Evolutionary conservation across 2,797 vertebrate genomes (phyloP), one percentile per base, ranked within the genome.

Genomic region (Allochrocebus solatus): DNA sequence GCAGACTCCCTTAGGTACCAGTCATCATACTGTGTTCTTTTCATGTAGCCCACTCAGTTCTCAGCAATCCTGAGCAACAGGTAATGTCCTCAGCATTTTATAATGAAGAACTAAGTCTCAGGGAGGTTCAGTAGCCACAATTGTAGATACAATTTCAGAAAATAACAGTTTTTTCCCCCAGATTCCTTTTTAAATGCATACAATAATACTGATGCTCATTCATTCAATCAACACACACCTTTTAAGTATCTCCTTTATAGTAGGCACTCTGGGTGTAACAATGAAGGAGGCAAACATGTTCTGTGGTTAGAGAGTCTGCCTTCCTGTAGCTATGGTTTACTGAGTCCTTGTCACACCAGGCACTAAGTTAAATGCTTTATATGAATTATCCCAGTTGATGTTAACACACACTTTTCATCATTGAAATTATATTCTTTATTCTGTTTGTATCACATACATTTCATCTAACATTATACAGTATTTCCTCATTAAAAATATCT

Each of bases 161-260:
- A 21, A 90, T 74, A 7, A 33, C 2, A 61, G 39, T 36, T 39
- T 43, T 33, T 50, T 41, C 22, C 16, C 41, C 59, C 11, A 50
- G 26, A 85, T 90, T 93, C 39, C 50, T 93, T 92, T 95, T 90
- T 5, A 96, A 96, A 88, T 61, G 46, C n/a, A 55, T 78, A 86
- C 74, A 72, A 85, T 26, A 75, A 96, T 7, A 96, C 80, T 33
- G 75, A 50, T 10, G 95, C 8, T 80, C 41, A 89, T 84, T 79
- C 55, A 76, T 72, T 72, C 75, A 90, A 91, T 48, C 43, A 59
- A 67, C 22, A 87, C 89, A 83, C 28, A 59, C 55, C 82, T 94
- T 83, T 83, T 48, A 70, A 94, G 67, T 26, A 92, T 76, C 75
- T 76, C 78, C 74, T 91, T 95, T 87, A 50, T 28, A 80, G 67